A percentile compares a stretch with the other conserved stretches of the same genome.
These are phyloP conservation scores for Eurois occulta DNA, from an alignment of 2,888 invertebrate species.

Conservation along the genomic window DNA sequence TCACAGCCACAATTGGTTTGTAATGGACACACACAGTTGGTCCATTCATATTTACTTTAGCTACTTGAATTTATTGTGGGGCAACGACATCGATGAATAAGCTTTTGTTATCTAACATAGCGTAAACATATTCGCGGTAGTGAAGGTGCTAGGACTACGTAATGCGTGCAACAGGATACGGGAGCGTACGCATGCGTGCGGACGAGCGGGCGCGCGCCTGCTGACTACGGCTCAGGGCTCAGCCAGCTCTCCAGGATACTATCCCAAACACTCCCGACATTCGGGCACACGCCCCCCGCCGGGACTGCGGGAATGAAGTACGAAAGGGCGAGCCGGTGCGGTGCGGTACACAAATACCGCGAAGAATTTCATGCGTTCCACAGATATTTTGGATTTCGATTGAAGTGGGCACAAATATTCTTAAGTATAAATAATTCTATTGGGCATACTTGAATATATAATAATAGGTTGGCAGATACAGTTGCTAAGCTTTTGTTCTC, in stretches of 20 bases:
- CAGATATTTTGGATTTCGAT: constrained; percentile 52
- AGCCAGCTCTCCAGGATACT: constrained; percentile 69
- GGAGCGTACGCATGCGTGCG: constrained; percentile 84
- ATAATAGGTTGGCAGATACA: neutral
- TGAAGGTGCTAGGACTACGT: constrained; percentile 58
- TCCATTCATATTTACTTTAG: constrained; percentile 24
- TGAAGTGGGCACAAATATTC: constrained; percentile 41
- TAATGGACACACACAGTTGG: constrained; percentile 21
- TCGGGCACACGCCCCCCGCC: constrained; percentile 77
- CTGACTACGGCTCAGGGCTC: constrained; percentile 76
- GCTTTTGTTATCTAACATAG: constrained; percentile 55
- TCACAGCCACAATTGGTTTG: constrained; percentile 49
- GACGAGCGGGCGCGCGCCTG: constrained; percentile 78
- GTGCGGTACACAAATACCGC: constrained; percentile 56
- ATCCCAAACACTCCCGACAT: constrained; percentile 74
- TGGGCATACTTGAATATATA: constrained; percentile 15
- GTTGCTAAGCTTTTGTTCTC: constrained; percentile 16
- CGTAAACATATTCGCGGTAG: constrained; percentile 57
- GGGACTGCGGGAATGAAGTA: constrained; percentile 66
- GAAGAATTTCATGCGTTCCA: constrained; percentile 60
- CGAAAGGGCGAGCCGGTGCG: constrained; percentile 59
- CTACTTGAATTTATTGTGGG: constrained; percentile 19
- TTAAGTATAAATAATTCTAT: constrained; percentile 31
- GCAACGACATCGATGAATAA: constrained; percentile 16
- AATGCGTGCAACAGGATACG: constrained; percentile 80